These are phyloP conservation scores for Drosophila pegasa DNA, from an alignment of 2,888 invertebrate genomes.

Conservation along the genomic window DNA sequence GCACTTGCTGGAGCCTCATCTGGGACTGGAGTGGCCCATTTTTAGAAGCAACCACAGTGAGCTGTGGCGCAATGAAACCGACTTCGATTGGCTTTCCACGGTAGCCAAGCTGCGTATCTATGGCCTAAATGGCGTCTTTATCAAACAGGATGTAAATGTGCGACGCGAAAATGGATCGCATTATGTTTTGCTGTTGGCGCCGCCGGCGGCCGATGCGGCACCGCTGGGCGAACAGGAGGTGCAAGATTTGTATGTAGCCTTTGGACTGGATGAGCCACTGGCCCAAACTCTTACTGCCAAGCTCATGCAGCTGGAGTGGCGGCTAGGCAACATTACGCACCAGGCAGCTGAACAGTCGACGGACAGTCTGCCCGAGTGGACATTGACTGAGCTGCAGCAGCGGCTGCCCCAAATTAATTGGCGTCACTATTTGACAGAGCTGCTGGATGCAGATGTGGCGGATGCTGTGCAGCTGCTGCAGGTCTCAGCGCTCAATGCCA, in stretches of 20 bases:
- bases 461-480: slow-evolving; percentile 53
- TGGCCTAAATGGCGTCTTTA: slow-evolving; percentile 71
- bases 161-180: slow-evolving; percentile 69
- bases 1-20: slow-evolving; percentile 52
- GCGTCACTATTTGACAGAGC: slow-evolving; percentile 61
- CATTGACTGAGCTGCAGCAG: slow-evolving; percentile 51
- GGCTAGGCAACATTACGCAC: slow-evolving; percentile 53
- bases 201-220: slow-evolving; percentile 41
- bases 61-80: slow-evolving; percentile 63
- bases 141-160: slow-evolving; percentile 70
- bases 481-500: slow-evolving; percentile 47
- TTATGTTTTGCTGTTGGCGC: slow-evolving; percentile 63
- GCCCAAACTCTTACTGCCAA: slow-evolving; percentile 45
- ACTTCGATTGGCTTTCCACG: slow-evolving; percentile 74
- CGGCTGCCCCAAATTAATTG: slow-evolving; percentile 66
- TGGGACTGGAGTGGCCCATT: slow-evolving; percentile 75
- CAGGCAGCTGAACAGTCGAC: slow-evolving; percentile 4
- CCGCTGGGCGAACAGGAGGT: slow-evolving; percentile 40
- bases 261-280: slow-evolving; percentile 61
- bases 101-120: slow-evolving; percentile 65
- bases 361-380: slow-evolving; percentile 37
- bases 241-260: slow-evolving; percentile 52
- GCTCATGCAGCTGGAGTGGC: slow-evolving; percentile 62
- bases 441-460: slow-evolving; percentile 33
- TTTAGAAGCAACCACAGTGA: slow-evolving; percentile 62